Evolutionary conservation across 92 coral and sea anemone species (phyloP).

Genomic region (Epizoanthus stellaris): DNA sequence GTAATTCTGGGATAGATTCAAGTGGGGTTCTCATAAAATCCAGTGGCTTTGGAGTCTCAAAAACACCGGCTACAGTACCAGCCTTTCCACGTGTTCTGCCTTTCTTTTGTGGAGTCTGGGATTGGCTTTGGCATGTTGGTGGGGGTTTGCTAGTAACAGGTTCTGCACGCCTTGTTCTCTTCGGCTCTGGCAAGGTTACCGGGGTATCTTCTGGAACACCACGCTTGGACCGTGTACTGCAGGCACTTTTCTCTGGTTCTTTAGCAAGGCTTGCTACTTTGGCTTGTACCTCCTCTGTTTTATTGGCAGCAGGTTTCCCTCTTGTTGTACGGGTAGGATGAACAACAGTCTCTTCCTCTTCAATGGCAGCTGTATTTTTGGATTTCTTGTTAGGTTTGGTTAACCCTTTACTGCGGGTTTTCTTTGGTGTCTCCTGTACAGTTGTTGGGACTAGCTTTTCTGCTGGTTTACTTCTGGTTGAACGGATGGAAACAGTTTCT

Average conservation of each 20-base stretch:
- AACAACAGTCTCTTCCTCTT: constrained; percentile 13
- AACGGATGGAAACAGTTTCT: constrained; percentile 33
- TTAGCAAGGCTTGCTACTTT: neutral
- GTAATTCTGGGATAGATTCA: constrained; percentile 84
- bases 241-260: constrained; percentile 32
- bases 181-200: constrained; percentile 65
- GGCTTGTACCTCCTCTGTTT: neutral
- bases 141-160: neutral
- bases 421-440: neutral
- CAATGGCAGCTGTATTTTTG: neutral
- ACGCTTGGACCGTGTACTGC: constrained; percentile 77
- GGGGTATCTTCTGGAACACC: constrained; percentile 59
- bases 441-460: neutral
- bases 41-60: constrained; percentile 84
- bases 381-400: neutral
- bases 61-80: constrained; percentile 58
- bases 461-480: constrained; percentile 31
- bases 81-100: constrained; percentile 45
- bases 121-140: constrained; percentile 4
- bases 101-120: constrained; percentile 44
- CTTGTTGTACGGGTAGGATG: constrained; percentile 19
- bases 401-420: neutral
- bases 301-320: neutral
- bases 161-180: constrained; percentile 54
- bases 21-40: constrained; percentile 76